Base-by-base conservation (phyloP, 2,113 vertebrate species). In the Platycercus adscitus region DNA sequence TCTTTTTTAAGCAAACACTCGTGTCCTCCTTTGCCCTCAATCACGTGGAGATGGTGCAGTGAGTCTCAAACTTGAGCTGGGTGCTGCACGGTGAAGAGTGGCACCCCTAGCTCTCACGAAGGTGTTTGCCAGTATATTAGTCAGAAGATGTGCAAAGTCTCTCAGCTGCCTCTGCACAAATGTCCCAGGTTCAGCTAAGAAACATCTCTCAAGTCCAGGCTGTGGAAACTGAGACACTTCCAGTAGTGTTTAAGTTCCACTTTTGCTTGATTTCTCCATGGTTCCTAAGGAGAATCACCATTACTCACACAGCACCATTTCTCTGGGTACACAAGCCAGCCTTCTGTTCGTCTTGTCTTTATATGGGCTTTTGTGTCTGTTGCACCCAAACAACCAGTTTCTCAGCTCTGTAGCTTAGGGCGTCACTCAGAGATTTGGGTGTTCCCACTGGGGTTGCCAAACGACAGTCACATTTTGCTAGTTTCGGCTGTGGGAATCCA, bases 21-120 rank as follows among this genome's bases (percentile, higher is more conserved):
- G 1, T 95, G 96, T 96, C 95, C 95, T 95, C 65, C 84, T 89
- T 93, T 96, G 84, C 90, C 91, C 92, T 83, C 76, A 31, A 1
- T 64, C 88, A 76, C 0, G 0, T 10, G 49, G 63, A n/a, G 43
- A 29, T 50, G 66, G 66, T 55, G 86, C 85, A 79, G 76, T 7
- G 66, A 82, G 71, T 47, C 39, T 86, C 60, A 75, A n/a, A 5
- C 26, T 69, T 0, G 1, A 41, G 66, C 76, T 73, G 71, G 29
- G 72, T 73, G 66, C 92, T 70, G 37, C 63, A 7, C 37, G 41
- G 81, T n/a, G 72, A 16, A 66, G 46, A 1, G 0, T 25, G 35
- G 44, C 77, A 80, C 33, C 71, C 20, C 31, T 60, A 60, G 18
- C 50, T 88, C 49, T 69, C n/a, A 64, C 41, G 50, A 63, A 61